Evolutionary conservation across 2,888 invertebrate species (phyloP), one percentile per base, ranked within the genome.

Genomic region (Campopleginae sp.): DNA sequence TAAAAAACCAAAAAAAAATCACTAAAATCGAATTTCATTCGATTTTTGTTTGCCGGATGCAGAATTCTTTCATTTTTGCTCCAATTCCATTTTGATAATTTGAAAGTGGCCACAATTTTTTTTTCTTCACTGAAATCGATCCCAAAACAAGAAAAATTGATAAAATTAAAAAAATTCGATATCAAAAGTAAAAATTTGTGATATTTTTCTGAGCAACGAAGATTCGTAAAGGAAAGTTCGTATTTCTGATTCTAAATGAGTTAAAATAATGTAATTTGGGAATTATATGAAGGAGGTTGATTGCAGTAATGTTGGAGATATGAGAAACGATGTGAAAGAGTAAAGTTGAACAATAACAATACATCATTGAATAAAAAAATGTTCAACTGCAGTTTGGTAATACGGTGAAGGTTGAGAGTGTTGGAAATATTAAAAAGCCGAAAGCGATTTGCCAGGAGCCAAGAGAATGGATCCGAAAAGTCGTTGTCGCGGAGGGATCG

Each of bases 401-500:
- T 19, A 38, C 33, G 48, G 10, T 2, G 12, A 23, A 44, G 27
- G 7, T 58, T 14, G 27, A 14, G 27, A 38, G 42, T 8, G 42
- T 72, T 58, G 17, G 10, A 66, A 66, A 63, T 77, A n/a, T 66
- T 42, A n/a, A 31, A 4, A 65, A 38, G 51, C 33, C 42, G 12
- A 10, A 48, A 48, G 12, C 14, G 5, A 42, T 66, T 66, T 38
- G 44, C 42, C 14, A 33, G 58, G 38, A 46, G 46, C 42, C n/a
- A 12, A 12, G 58, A 66, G 23, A 66, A 54, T 19, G 27, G 38
- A 51, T 51, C 38, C 65, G 27, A 82, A 58, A 80, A 80, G 66
- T 82, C 76, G 68, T 80, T 44, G 77, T 82, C 48, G 51, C 77
- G 72, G 31, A 78, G 80, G 75, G 68, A 80, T 75, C 63, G 58